A percentile compares a stretch with the other conserved stretches of the same genome.
Conservation (phyloP, 2,888 invertebrate species). For the Diarsia brunnea region DNA sequence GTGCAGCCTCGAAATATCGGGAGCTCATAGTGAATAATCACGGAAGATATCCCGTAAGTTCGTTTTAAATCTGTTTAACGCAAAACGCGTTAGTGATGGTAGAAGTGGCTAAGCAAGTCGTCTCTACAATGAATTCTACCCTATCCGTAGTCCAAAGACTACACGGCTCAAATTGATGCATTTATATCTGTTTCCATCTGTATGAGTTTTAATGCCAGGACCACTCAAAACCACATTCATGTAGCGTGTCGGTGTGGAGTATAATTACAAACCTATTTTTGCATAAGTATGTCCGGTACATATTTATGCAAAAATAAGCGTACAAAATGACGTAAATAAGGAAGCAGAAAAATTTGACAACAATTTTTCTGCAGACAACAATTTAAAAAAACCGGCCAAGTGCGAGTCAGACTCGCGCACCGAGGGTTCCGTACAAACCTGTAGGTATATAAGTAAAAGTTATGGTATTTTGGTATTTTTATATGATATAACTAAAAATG, state of each 20-base stretch:
- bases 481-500: too few relatives aligned
- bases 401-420: too few relatives aligned
- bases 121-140: background rate
- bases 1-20: too few relatives aligned
- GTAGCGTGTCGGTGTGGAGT: background rate
- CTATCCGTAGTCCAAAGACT: background rate
- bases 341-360: background rate
- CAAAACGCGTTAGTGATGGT: background rate
- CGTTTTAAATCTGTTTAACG: background rate
- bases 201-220: background rate
- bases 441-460: too few relatives aligned
- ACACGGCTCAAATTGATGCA: background rate
- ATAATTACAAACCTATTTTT: conserved; percentile 4
- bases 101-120: background rate
- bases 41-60: too few relatives aligned
- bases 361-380: background rate
- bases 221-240: conserved; percentile 31
- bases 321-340: background rate
- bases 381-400: too few relatives aligned
- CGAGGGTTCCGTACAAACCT: too few relatives aligned
- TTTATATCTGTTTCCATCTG: background rate
- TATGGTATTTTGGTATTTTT: too few relatives aligned
- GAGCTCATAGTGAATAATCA: too few relatives aligned
- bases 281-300: background rate
- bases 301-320: background rate